A percentile compares a stretch with the other conserved stretches of the same genome.
Conservation (phyloP, 2,113 vertebrate species). For the Alexandromys fortis region DNA sequence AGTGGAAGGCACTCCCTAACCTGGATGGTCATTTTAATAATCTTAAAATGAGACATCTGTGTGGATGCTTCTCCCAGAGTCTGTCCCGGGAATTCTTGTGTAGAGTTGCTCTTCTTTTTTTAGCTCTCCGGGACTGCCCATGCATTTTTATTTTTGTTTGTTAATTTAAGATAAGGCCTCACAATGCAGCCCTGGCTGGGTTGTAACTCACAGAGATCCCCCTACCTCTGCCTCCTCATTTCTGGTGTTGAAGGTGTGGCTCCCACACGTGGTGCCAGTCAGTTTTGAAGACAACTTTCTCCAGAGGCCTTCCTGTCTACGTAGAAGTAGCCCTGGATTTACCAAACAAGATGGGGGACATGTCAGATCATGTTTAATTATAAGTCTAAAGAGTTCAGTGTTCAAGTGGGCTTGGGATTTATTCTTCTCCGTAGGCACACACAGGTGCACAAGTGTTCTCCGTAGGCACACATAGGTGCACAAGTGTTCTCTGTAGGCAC, state of each 20-base stretch:
- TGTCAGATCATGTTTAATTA: neutral
- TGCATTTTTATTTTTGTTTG: neutral
- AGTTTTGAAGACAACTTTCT: neutral
- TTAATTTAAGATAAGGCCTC: neutral
- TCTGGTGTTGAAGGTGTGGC: neutral
- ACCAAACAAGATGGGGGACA: conserved; percentile 11
- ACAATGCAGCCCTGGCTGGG: neutral
- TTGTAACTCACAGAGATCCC: neutral
- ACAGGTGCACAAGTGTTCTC: neutral
- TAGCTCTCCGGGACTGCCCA: neutral
- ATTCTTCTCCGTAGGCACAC: neutral
- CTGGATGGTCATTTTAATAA: neutral
- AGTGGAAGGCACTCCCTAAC: neutral
- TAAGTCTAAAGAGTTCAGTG: conserved; percentile 37
- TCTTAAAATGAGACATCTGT: neutral
- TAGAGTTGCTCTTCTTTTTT: neutral
- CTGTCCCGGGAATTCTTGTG: neutral
- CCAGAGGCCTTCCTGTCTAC: neutral
- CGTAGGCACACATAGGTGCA: neutral
- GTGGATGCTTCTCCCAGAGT: neutral
- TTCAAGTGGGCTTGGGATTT: conserved; percentile 45
- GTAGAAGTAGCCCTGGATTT: neutral
- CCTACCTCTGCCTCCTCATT: neutral
- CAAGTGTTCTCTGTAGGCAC: neutral
- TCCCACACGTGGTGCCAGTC: neutral